Evolutionary conservation across 1,140 invertebrate genomes (phyloP).

Genomic region (Ostrea edulis): DNA sequence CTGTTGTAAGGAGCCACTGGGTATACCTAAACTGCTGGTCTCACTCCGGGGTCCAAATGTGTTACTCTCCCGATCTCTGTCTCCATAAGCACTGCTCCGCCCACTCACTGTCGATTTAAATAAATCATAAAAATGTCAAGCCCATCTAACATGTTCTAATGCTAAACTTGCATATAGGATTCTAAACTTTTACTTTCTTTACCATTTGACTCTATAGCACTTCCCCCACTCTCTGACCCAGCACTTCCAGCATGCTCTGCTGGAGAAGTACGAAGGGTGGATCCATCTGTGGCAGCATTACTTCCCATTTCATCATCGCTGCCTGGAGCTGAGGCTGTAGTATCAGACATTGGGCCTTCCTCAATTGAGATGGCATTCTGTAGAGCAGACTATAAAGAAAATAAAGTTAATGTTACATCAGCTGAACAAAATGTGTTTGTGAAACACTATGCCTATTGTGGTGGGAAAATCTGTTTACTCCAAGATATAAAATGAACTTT

Average conservation of each 20-base stretch:
- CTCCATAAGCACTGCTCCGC: conserved; percentile 92
- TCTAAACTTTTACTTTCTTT: conserved; percentile 78
- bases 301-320: conserved; percentile 95
- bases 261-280: conserved; percentile 92
- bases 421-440: too few species aligned
- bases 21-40: conserved; percentile 82
- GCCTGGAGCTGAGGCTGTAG: conserved; percentile 89
- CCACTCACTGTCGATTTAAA: conserved; percentile 83
- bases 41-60: conserved; percentile 80
- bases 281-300: conserved; percentile 94
- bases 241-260: conserved; percentile 85
- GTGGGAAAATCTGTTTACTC: too few species aligned
- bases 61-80: conserved; percentile 81
- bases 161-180: not conserved
- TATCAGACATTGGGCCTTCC: conserved; percentile 83
- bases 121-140: not conserved
- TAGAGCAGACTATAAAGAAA: conserved; percentile 16
- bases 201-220: conserved; percentile 94
- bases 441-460: too few species aligned
- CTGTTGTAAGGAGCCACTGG: conserved; percentile 75
- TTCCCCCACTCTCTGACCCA: conserved; percentile 89
- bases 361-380: conserved; percentile 66
- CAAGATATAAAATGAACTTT: too few species aligned
- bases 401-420: not conserved
- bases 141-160: not conserved